Base-by-base conservation (phyloP, 1,140 invertebrate genomes). In the Drosophila jambulina region DNA sequence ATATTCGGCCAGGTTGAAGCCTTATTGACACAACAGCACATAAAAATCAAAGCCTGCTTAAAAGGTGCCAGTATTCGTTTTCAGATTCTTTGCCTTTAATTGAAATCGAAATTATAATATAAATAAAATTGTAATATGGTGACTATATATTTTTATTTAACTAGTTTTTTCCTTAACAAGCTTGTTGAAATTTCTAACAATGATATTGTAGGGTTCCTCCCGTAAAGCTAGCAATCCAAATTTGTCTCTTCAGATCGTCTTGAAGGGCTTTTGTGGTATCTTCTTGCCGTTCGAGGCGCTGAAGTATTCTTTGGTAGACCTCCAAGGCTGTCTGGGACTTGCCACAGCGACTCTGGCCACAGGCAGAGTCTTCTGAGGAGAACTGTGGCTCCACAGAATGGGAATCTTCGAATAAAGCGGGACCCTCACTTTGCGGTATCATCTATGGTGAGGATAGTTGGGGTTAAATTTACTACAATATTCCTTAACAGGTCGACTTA, bases 141-240 rank as follows among this genome's bases (percentile, higher is more conserved):
- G 17, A 17, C 9, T n/a, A 17, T n/a, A 13, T 19, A 19, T 32
- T 13, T 51, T 32, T 48, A 38, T 21, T 54, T 17, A n/a, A n/a
- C 8, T 45, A 23, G 1, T 19, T 17, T 34, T 42, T 62, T 72
- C 25, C 40, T 51, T 36, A 71, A 74, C 19, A 74, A 74, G 12
- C n/a, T 7, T 7, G 6, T n/a, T 10, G 4, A 32, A 13, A 48
- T 42, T 3, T 42, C 9, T 54, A 38, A 78, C 15, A 71, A 51
- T 21, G 53, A 42, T 88, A 88, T 36, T 82, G 80, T 45, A 88
- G 23, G 40, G 71, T 64, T 23, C 43, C 45, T 12, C 85, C 85
- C 13, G 85, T 90, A 10, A 90, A 88, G 36, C 58, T 62, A 23
- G 85, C 81, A 15, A 88, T 62, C 85, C 85, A 88, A 53, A 88